Evolutionary conservation across 2,113 vertebrate genomes (phyloP), one percentile per base, ranked within the genome.

Genomic region (Danio rerio): DNA sequence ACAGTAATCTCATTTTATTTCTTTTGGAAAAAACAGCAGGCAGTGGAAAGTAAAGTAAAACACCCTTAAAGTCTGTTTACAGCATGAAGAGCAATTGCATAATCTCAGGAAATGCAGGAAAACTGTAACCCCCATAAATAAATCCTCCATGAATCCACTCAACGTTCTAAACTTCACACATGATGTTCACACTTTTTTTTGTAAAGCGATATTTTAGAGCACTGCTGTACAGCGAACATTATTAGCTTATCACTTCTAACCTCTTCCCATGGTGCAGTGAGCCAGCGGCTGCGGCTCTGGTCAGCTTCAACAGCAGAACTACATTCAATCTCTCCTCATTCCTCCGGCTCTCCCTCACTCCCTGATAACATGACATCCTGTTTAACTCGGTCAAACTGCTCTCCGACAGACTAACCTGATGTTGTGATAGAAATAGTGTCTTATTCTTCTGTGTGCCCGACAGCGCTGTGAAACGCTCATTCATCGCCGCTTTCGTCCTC

Each of bases 391-490:
- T 71, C 49, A 72, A 62, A 80, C 72, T 78, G 45, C 50, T 77
- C 43, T 52, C 73, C 71, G 69, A 74, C 82, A 74, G 69, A 82
- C 78, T 81, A 86, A 81, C 85, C 82, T 84, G 85, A 84, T 84
- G 85, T 80, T 83, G 81, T 73, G 75, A 83, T 83, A 83, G 85
- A 86, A 86, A 86, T 81, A 83, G 82, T 75, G 69, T 75, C 73
- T 78, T 59, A 58, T 81, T 83, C 73, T 47, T 78, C 58, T 40
- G 80, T 74, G 65, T 77, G 81, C 66, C 82, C 68, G 61, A 82
- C 81, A 74, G 80, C 76, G 6, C 84, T 77, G 66, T 86, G 68
- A 81, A 83, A 81, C 71, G 70, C 52, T 69, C 59, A 84, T 84
- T 86, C 82, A 84, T 10, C 68, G 52, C 68, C 49, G 49, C 75